Conservation (phyloP, 1,140 invertebrate species). For the Pseudobourletiella spinata region DNA sequence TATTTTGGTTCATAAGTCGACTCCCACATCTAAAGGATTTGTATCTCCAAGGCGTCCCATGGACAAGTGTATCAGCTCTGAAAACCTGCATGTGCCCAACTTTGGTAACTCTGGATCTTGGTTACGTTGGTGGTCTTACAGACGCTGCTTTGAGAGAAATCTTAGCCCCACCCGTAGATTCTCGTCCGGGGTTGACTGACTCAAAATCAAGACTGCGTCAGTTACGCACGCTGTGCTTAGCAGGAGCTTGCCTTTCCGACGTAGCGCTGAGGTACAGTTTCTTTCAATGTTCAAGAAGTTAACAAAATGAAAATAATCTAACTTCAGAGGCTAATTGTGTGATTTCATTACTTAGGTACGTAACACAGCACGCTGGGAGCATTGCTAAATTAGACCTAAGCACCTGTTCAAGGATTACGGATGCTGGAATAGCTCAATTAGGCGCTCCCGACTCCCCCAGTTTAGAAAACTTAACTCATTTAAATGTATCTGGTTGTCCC, state of each 20-base stretch:
- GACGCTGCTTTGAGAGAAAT: slow-evolving; percentile 73
- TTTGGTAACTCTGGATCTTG: slow-evolving; percentile 62
- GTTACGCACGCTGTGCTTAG: slow-evolving; percentile 61
- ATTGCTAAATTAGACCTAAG: slow-evolving; percentile 68
- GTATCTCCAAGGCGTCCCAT: slow-evolving; percentile 68
- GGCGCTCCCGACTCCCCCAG: slow-evolving; percentile 54
- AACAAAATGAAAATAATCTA: background rate
- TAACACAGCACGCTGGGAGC: slow-evolving; percentile 64
- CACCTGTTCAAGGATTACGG: slow-evolving; percentile 74
- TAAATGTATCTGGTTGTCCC: slow-evolving; percentile 71
- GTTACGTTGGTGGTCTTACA: slow-evolving; percentile 67
- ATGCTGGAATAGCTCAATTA: slow-evolving; percentile 78
- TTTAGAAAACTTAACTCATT: slow-evolving; percentile 48
- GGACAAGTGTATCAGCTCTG: slow-evolving; percentile 63
- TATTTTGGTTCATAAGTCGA: slow-evolving; percentile 75
- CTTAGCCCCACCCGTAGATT: slow-evolving; percentile 71
- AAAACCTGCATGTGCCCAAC: slow-evolving; percentile 74
- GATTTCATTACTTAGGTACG: slow-evolving; percentile 56
- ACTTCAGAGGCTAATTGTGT: no score
- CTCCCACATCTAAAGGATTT: slow-evolving; percentile 71
- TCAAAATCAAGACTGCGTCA: slow-evolving; percentile 69
- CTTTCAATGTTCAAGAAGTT: no score
- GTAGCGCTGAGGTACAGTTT: slow-evolving; percentile 52
- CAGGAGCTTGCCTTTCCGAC: slow-evolving; percentile 82
- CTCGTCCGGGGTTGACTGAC: slow-evolving; percentile 69